A percentile compares a stretch with the other conserved stretches of the same genome.
phyloP scores from a whole-genome alignment of 2,888 invertebrate genomes.

The Abscondita cerata region DNA sequence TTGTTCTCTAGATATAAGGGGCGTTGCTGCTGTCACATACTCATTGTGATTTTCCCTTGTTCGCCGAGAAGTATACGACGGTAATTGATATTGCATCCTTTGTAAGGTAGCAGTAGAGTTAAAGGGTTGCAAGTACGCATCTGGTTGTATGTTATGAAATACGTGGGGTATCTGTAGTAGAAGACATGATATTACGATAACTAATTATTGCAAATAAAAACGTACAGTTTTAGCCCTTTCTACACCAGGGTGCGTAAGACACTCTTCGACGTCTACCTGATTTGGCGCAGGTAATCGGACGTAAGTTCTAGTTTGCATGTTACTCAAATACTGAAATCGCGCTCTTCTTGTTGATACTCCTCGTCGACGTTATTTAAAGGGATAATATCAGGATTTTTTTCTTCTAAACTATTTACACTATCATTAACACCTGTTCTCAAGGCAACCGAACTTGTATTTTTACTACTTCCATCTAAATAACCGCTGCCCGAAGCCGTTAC shows the following conservation, averaged over 20 bases:
- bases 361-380: constrained; percentile 63
- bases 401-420: constrained; percentile 62
- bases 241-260: constrained; percentile 11
- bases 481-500: constrained; percentile 52
- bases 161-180: constrained; percentile 17
- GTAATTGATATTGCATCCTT: constrained; percentile 25
- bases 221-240: constrained; percentile 17
- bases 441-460: constrained; percentile 60
- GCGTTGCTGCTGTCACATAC: constrained; percentile 22
- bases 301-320: constrained; percentile 56
- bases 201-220: background rate
- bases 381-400: constrained; percentile 67
- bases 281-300: constrained; percentile 48
- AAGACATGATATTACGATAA: background rate
- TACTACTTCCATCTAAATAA: constrained; percentile 55
- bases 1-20: constrained; percentile 24
- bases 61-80: constrained; percentile 21
- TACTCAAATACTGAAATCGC: constrained; percentile 63
- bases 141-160: constrained; percentile 18
- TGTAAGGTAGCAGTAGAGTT: constrained; percentile 19
- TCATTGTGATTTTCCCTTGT: constrained; percentile 20
- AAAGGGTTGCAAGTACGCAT: constrained; percentile 18
- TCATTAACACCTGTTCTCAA: constrained; percentile 61
- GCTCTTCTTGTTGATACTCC: constrained; percentile 63
- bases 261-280: constrained; percentile 6